A percentile compares a stretch with the other conserved stretches of the same genome.
These are phyloP conservation scores for Onychorhynchus coronatus DNA, from an alignment of 2,113 vertebrate species.

Conservation along the genomic window DNA sequence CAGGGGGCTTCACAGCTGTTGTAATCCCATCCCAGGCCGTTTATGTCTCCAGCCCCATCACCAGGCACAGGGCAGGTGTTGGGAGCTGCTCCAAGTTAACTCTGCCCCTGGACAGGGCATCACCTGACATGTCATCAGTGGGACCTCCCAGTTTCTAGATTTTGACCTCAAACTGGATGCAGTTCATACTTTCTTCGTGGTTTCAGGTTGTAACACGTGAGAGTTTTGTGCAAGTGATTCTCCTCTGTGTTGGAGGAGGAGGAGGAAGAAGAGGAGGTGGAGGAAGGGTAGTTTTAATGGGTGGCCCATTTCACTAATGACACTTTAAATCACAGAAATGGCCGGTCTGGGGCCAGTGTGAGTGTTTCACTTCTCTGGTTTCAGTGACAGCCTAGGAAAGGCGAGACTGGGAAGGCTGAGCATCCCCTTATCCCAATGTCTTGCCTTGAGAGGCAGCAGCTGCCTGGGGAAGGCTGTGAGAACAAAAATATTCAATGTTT, in stretches of 20 bases:
- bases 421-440: fast-evolving
- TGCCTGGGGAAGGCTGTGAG: neutral
- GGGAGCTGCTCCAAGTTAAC: neutral
- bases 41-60: too few relatives aligned
- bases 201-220: fast-evolving
- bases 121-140: fast-evolving
- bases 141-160: neutral
- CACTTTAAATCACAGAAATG: neutral
- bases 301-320: neutral
- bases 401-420: neutral
- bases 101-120: neutral
- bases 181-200: neutral
- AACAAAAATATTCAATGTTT: neutral
- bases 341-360: neutral
- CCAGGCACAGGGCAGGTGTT: fast-evolving
- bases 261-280: neutral
- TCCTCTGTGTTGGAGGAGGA: neutral
- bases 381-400: neutral
- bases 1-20: neutral
- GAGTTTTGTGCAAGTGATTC: neutral
- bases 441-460: fast-evolving
- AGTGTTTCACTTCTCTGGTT: neutral
- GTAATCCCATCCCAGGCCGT: too few relatives aligned
- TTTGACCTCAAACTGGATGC: neutral
- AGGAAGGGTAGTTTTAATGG: neutral